Evolutionary conservation across 2,113 vertebrate species (phyloP), one percentile per base, ranked within the genome.

Genomic region (Nothobranchius furzeri): DNA sequence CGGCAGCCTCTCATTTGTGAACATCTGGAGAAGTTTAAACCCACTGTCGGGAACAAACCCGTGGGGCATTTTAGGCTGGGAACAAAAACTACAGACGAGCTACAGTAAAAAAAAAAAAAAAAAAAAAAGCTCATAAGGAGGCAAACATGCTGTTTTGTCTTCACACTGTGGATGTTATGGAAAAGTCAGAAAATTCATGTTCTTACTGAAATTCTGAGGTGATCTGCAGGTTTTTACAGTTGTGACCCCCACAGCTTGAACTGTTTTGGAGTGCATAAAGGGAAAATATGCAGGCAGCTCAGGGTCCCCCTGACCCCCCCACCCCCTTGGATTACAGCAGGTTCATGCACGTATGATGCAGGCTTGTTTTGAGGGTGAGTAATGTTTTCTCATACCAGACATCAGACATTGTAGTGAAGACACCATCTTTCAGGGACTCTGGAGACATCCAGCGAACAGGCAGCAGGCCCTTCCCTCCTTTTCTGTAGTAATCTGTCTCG

Each of bases 371-470:
- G 56, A 49, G 57, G 47, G 13, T 53, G 48, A 67, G 73, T 46
- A 52, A 57, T 59, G 46, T 43, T 52, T 55, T 74, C 63, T 78
- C 80, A 79, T 96, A 99, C 98, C 98, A 99, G 91, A 99, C 98
- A 3, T 99, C 97, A 5, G 98, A 98, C 85, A 98, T 95, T 0
- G 96, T 99, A 47, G 97, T 99, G 93, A 99, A 99, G 74, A 99
- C 97, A 35, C 98, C 98, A 0, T 99, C 98, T 71, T 99, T 99
- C 60, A 99, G 95, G 0, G 98, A 99, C 64, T 99, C 98, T 0
- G 98, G 98, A 65, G 98, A 98, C 98, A 99, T 99, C 98, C 98
- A 99, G 84, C 98, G 96, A 3, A 99, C 98, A 0, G 98, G 98
- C 82, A 99, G 93, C 75, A 99, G 85, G 10, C 98, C 98, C 43